These are phyloP conservation scores for Bombus fervidus DNA, from an alignment of 1,140 invertebrate genomes.

Conservation along the genomic window DNA sequence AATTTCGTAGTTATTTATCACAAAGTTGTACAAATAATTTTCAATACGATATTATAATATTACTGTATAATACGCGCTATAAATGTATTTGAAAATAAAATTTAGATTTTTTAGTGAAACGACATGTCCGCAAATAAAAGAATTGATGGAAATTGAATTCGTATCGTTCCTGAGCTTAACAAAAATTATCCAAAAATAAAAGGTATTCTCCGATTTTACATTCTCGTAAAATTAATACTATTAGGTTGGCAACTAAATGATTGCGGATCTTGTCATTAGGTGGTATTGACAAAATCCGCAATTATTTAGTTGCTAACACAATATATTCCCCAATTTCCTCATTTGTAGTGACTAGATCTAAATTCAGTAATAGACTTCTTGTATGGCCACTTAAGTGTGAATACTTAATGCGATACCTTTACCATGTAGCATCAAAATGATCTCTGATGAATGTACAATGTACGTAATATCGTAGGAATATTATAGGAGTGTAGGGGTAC, in stretches of 20 bases:
- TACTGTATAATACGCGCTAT: background rate
- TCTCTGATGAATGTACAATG: background rate
- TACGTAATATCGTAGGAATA: background rate
- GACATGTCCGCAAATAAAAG: no score
- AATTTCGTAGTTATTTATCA: background rate
- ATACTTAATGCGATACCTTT: background rate
- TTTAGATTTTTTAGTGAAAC: background rate
- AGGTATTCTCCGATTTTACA: background rate
- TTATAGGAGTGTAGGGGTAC: background rate
- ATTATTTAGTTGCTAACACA: no score
- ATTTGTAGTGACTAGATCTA: background rate
- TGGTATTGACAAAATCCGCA: no score
- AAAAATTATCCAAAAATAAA: no score
- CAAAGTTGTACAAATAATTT: background rate
- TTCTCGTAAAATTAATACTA: background rate
- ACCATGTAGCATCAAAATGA: background rate
- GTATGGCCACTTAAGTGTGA: background rate
- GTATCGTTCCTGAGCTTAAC: no score
- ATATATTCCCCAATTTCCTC: background rate
- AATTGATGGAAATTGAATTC: background rate
- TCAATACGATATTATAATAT: background rate
- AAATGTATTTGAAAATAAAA: background rate
- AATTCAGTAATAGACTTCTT: background rate
- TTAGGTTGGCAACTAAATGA: no score
- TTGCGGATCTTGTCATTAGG: no score